Percentiles rank a stretch among this genome's conserved stretches.
These are phyloP conservation scores for Temnothorax longispinosus DNA, from an alignment of 1,140 invertebrate species.

Conservation along the genomic window DNA sequence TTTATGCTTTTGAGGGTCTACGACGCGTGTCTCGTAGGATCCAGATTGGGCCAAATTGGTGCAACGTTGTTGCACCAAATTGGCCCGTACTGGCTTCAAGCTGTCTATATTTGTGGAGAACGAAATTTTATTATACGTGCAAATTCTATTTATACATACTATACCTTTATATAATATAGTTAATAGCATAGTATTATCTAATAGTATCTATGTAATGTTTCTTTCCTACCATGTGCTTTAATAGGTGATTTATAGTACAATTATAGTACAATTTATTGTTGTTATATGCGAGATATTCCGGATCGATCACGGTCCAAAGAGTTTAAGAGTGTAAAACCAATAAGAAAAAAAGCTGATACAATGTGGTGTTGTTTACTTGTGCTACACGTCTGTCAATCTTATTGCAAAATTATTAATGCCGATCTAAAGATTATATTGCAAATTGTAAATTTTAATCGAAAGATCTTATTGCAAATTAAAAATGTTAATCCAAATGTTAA, in stretches of 20 bases:
- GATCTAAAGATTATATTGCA: not conserved
- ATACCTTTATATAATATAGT: conserved; percentile 19
- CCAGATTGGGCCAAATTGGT: not conserved
- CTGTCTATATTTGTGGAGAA: not conserved
- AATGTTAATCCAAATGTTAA: no score
- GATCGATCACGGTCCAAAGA: conserved; percentile 37
- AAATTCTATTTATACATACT: conserved; percentile 10
- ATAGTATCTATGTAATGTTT: not conserved
- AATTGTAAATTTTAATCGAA: not conserved
- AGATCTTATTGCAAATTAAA: no score
- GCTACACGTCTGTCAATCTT: not conserved
- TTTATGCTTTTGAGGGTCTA: not conserved
- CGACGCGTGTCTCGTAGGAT: not conserved
- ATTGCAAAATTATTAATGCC: not conserved
- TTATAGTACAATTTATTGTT: not conserved
- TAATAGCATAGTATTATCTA: not conserved
- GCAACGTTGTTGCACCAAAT: not conserved
- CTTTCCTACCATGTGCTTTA: conserved; percentile 10
- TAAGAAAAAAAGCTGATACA: no score
- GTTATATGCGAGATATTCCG: conserved; percentile 2
- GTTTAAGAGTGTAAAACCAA: conserved; percentile 1
- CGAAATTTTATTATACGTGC: not conserved
- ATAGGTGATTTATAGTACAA: not conserved
- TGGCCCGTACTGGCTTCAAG: not conserved
- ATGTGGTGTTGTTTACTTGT: not conserved